These are phyloP conservation scores for Luehdorfia chinensis DNA, from an alignment of 1,140 invertebrate genomes.

Conservation along the genomic window DNA sequence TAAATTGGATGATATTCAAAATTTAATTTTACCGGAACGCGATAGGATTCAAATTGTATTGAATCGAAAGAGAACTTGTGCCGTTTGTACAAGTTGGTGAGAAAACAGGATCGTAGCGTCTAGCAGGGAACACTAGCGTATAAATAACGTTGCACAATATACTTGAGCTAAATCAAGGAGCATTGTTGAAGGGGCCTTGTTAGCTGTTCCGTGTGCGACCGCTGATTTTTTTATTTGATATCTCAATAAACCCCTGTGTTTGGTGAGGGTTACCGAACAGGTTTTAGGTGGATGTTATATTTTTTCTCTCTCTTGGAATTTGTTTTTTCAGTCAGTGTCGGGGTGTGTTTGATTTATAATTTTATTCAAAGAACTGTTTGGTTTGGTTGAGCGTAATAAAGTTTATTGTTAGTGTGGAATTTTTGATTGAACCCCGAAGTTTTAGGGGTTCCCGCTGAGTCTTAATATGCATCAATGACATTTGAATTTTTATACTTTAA, in stretches of 20 bases:
- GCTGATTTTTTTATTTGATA: slow-evolving; percentile 74
- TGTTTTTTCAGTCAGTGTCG: slow-evolving; percentile 28
- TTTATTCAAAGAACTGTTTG: slow-evolving; percentile 51
- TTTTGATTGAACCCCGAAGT: slow-evolving; percentile 26
- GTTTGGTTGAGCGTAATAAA: slow-evolving; percentile 37
- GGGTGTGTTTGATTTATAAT: slow-evolving; percentile 61
- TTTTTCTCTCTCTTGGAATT: slow-evolving; percentile 37
- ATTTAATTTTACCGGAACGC: too few relatives aligned
- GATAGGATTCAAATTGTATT: too few relatives aligned
- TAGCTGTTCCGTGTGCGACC: slow-evolving; percentile 51
- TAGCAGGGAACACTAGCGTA: slow-evolving; percentile 52
- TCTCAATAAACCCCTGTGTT: slow-evolving; percentile 60
- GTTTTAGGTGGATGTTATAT: slow-evolving; percentile 33
- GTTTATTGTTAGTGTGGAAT: slow-evolving; percentile 35
- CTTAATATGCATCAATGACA: slow-evolving; percentile 5
- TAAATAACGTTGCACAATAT: slow-evolving; percentile 70
- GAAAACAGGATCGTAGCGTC: slow-evolving; percentile 44
- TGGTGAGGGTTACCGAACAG: slow-evolving; percentile 45
- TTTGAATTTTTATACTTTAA: background rate
- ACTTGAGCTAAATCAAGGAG: slow-evolving; percentile 66
- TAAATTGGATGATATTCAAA: too few relatives aligned
- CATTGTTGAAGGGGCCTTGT: slow-evolving; percentile 64
- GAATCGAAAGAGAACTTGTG: slow-evolving; percentile 11
- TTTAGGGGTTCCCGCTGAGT: slow-evolving; percentile 20
- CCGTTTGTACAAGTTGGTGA: slow-evolving; percentile 21